Base-by-base conservation (phyloP, 64 coral and sea anemone genomes). In the Porites australiensis region DNA sequence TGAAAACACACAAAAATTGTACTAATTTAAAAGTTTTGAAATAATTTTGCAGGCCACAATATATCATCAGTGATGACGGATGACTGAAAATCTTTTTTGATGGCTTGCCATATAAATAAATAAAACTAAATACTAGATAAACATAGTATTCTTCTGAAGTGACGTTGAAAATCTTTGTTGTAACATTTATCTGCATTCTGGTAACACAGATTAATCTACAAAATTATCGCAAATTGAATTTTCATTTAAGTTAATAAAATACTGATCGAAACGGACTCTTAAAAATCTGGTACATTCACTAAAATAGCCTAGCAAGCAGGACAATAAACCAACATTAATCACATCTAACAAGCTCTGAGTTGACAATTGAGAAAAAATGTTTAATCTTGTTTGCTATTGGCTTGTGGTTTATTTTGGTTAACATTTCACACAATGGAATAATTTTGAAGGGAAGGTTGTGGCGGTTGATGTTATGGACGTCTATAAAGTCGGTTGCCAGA, bases 321-420 rank as follows among this genome's bases (percentile, higher is more conserved):
- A 50, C 73, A n/a, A 76, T 76, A 76, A 76, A 76, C 50, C 45
- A 76, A 76, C 73, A 76, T 78, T 64, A 47, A 82, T 45, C 37
- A 82, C 18, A 64, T 46, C 79, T 64, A 45, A 82, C 14, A 13
- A 22, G 75, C 51, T n/a, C 54, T 18, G 6, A 45, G 14, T 63
- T 66, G 79, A 64, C 79, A 64, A 60, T 45, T n/a, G 13, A 1
- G 54, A 77, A 60, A 45, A 64, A 46, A 37, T 82, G 13, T 63
- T n/a, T 82, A 78, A 78, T 55, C 51, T 78, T 57, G 58, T 82
- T 63, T 82, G 22, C 48, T 82, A 57, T 62, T 64, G 65, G 79
- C 2, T 65, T 3, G 2, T 58, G 21, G 20, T 14, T 13, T 59
- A 43, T 57, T 61, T 13, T 37, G 2, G 44, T 44, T 14, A 10